A percentile compares a stretch with the other conserved stretches of the same genome.
phyloP scores from a whole-genome alignment of 2,797 vertebrate genomes.

The Babyrousa celebensis region DNA sequence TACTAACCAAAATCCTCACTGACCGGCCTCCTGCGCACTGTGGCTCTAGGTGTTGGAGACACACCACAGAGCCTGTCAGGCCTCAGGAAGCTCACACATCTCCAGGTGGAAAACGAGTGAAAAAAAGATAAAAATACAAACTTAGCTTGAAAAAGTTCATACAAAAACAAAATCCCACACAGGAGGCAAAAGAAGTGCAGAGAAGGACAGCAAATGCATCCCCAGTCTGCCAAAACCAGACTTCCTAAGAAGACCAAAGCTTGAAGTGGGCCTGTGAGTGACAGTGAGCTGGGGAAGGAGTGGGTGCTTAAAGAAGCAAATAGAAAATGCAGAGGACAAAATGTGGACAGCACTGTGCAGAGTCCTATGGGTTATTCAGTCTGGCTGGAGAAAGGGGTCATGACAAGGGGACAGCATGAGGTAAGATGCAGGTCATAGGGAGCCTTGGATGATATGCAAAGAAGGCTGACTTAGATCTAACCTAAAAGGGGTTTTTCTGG shows the following conservation, averaged over 20 bases:
- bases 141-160: not conserved
- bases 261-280: not conserved
- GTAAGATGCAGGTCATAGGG: not conserved
- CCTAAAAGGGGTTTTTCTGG: not conserved
- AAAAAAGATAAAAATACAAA: not conserved
- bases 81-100: not conserved
- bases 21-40: not conserved
- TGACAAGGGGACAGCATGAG: not conserved
- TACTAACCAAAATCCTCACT: not conserved
- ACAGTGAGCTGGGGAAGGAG: not conserved
- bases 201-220: not conserved
- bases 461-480: not conserved
- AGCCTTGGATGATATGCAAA: not conserved
- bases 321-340: not conserved
- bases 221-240: not conserved
- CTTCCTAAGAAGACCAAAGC: not conserved
- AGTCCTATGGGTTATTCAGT: not conserved
- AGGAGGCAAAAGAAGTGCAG: not conserved
- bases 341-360: not conserved
- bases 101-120: not conserved
- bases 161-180: not conserved
- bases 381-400: not conserved
- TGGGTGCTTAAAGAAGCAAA: constrained; percentile 20
- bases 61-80: fast-evolving
- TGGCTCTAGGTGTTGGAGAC: not conserved